phyloP scores from a whole-genome alignment of 2,888 invertebrate species.

The Ornithoptera priamus region DNA sequence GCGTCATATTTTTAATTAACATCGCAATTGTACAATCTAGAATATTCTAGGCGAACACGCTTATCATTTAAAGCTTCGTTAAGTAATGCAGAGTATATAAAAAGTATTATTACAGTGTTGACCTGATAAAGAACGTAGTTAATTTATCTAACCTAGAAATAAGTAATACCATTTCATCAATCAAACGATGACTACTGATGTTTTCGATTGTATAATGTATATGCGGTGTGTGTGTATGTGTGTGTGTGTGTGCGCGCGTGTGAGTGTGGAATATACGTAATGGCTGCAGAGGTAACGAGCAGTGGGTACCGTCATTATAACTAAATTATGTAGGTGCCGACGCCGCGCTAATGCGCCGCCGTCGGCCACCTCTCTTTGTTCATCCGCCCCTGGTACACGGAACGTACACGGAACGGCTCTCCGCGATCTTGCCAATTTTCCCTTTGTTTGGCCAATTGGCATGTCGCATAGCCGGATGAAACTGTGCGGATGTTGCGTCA shows the following conservation, averaged over 20 bases:
- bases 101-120: too few relatives aligned
- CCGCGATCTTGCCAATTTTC: conserved; percentile 37
- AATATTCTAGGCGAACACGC: too few relatives aligned
- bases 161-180: conserved; percentile 3
- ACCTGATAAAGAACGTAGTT: neutral
- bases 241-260: neutral
- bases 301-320: conserved; percentile 55
- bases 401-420: conserved; percentile 48
- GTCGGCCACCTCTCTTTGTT: conserved; percentile 36
- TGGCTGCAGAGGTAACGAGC: conserved; percentile 53
- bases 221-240: neutral
- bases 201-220: conserved; percentile 8
- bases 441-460: conserved; percentile 10
- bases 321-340: conserved; percentile 62
- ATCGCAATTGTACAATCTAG: too few relatives aligned
- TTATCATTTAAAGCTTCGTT: too few relatives aligned
- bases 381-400: conserved; percentile 47
- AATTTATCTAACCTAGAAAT: conserved; percentile 5
- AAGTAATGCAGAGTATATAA: too few relatives aligned
- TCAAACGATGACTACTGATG: conserved; percentile 15
- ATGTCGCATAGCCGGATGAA: conserved; percentile 2
- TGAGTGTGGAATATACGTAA: conserved; percentile 41
- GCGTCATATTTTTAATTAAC: too few relatives aligned
- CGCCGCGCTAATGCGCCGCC: conserved; percentile 52
- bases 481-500: neutral